Conservation (phyloP, 2,797 vertebrate species). For the Gadopsis bispinosus region DNA sequence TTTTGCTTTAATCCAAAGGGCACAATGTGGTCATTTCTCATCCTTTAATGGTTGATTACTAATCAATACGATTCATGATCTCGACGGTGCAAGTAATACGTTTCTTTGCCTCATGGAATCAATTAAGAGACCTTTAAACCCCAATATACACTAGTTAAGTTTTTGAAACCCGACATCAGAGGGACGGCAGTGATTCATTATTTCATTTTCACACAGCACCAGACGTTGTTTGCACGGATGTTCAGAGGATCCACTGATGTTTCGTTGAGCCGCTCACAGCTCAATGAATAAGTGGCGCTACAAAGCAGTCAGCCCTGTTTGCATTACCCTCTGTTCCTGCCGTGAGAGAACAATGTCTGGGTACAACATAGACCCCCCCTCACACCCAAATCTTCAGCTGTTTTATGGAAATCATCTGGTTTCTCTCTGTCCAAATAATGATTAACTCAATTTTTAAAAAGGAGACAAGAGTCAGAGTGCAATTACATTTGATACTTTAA, state of each 20-base stretch:
- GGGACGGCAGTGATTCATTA: constrained; percentile 59
- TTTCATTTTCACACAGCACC: constrained; percentile 56
- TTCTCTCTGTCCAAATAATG: background rate
- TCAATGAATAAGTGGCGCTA: constrained; percentile 51
- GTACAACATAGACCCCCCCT: background rate
- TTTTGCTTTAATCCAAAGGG: background rate
- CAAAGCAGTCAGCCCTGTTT: constrained; percentile 41
- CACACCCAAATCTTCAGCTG: background rate
- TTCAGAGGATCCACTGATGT: constrained; percentile 60
- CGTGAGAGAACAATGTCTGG: constrained; percentile 6
- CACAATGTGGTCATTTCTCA: constrained; percentile 6
- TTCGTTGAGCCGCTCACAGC: constrained; percentile 51
- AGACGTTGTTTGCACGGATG: constrained; percentile 70
- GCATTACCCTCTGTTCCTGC: constrained; percentile 33
- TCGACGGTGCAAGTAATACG: constrained; percentile 8
- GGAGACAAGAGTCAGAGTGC: background rate
- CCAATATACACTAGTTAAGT: constrained; percentile 23
- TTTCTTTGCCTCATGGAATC: constrained; percentile 48
- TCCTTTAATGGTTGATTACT: constrained; percentile 16
- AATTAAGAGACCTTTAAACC: constrained; percentile 57
- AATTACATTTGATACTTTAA: constrained; percentile 14
- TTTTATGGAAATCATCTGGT: constrained; percentile 21
- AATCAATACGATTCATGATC: constrained; percentile 43
- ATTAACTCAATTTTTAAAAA: constrained; percentile 16
- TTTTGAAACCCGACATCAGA: constrained; percentile 54